Conservation (phyloP, 2,888 invertebrate species). For the Biston stratarius region DNA sequence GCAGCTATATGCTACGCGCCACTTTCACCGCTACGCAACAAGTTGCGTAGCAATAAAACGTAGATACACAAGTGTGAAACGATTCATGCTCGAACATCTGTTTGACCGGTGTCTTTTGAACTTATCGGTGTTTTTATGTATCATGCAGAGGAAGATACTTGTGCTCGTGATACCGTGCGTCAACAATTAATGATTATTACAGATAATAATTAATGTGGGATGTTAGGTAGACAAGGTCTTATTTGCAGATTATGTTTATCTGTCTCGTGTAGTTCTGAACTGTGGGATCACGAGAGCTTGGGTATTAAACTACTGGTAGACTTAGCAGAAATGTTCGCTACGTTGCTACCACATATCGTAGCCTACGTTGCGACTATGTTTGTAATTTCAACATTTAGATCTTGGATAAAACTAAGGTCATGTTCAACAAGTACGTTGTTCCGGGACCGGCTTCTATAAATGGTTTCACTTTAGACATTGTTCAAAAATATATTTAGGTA, state of each 20-base stretch:
- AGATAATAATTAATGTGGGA: conserved; percentile 36
- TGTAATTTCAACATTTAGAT: not conserved
- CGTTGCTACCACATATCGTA: not conserved
- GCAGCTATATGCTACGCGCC: not conserved
- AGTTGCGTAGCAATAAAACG: not conserved
- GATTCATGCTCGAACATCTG: not conserved
- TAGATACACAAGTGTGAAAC: conserved; percentile 16
- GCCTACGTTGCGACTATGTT: not conserved
- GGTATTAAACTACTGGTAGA: not conserved
- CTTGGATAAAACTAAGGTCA: too few relatives aligned
- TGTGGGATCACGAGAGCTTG: conserved; percentile 3
- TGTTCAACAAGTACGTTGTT: too few relatives aligned
- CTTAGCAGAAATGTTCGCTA: conserved; percentile 1
- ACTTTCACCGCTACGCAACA: not conserved
- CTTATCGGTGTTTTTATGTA: conserved; percentile 43
- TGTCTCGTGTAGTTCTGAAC: conserved; percentile 39
- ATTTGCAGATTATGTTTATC: conserved; percentile 39
- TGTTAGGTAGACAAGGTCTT: conserved; percentile 44
- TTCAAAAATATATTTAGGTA: too few relatives aligned
- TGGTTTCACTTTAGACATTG: too few relatives aligned
- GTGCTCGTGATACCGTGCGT: conserved; percentile 70
- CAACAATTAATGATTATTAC: conserved; percentile 48
- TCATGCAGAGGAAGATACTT: conserved; percentile 70
- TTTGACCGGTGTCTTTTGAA: conserved; percentile 26
- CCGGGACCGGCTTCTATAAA: too few relatives aligned